A percentile compares a stretch with the other conserved stretches of the same genome.
phyloP scores from a whole-genome alignment of 2,888 invertebrate genomes.

The Parelbella ahira region DNA sequence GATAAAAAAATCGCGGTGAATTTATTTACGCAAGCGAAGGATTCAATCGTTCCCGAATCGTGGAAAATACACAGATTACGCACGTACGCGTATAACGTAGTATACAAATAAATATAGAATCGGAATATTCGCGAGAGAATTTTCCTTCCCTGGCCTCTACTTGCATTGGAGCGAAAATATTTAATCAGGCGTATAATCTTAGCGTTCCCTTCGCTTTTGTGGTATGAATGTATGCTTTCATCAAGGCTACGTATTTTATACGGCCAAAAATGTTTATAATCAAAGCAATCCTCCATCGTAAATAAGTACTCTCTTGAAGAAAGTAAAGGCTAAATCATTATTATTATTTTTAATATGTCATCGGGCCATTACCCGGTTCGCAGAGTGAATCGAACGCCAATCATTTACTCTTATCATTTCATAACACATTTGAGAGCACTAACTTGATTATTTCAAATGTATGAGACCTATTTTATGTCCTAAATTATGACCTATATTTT shows the following conservation, averaged over 20 bases:
- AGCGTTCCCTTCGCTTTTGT: constrained; percentile 64
- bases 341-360: too few species aligned
- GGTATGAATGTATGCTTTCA: constrained; percentile 51
- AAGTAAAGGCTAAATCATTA: neutral
- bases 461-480: too few species aligned
- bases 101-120: constrained; percentile 36
- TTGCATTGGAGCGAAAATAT: constrained; percentile 77
- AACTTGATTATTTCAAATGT: too few species aligned
- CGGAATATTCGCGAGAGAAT: constrained; percentile 41
- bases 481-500: too few species aligned
- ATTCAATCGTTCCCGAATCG: constrained; percentile 18
- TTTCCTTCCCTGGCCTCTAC: constrained; percentile 62
- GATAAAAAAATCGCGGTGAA: constrained; percentile 7
- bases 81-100: constrained; percentile 30
- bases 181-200: constrained; percentile 78
- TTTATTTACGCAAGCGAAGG: constrained; percentile 17
- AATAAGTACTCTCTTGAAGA: neutral
- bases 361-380: too few species aligned
- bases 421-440: too few species aligned
- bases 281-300: constrained; percentile 6
- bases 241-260: constrained; percentile 38
- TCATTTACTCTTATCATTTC: too few species aligned
- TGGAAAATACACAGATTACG: constrained; percentile 28
- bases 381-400: too few species aligned
- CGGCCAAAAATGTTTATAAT: constrained; percentile 19